Percentiles rank a stretch among this genome's conserved stretches.
These are phyloP conservation scores for Bombus superbus DNA, from an alignment of 1,140 invertebrate genomes.

Conservation along the genomic window DNA sequence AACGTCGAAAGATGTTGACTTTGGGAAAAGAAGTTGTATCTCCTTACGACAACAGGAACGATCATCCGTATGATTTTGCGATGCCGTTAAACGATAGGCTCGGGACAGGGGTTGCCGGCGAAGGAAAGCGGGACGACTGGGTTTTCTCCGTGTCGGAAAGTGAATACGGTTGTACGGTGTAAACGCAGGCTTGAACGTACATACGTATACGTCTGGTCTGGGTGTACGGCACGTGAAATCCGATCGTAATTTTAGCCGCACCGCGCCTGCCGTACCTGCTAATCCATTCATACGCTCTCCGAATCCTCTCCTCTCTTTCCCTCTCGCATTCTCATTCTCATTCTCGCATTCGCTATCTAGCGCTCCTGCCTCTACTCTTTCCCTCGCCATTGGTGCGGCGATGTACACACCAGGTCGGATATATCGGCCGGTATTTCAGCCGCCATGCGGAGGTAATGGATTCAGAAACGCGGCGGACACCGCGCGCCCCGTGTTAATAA, in stretches of 20 bases:
- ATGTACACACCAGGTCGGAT: constrained; percentile 81
- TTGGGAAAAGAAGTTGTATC: too few relatives aligned
- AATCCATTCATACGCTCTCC: constrained; percentile 79
- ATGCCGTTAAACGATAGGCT: neutral
- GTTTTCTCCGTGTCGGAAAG: constrained; percentile 8
- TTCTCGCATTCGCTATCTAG: constrained; percentile 48
- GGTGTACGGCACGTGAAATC: constrained; percentile 75
- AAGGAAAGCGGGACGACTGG: neutral
- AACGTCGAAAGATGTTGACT: too few relatives aligned
- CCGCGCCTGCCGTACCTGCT: constrained; percentile 74
- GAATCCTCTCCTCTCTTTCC: constrained; percentile 55
- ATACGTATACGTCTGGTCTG: constrained; percentile 59
- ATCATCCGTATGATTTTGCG: neutral
- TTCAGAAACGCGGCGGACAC: constrained; percentile 83
- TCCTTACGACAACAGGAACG: too few relatives aligned
- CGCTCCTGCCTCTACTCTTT: constrained; percentile 53
- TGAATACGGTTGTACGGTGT: constrained; percentile 21
- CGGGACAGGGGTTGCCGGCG: neutral
- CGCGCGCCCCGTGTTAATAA: constrained; percentile 83
- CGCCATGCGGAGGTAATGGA: constrained; percentile 83
- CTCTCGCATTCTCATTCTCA: constrained; percentile 55
- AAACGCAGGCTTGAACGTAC: constrained; percentile 47
- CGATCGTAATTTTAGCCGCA: constrained; percentile 80
- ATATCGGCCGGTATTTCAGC: constrained; percentile 83
- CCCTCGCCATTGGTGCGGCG: constrained; percentile 65